These are phyloP conservation scores for Eremophila alpestris DNA, from an alignment of 2,797 vertebrate species.

Conservation along the genomic window DNA sequence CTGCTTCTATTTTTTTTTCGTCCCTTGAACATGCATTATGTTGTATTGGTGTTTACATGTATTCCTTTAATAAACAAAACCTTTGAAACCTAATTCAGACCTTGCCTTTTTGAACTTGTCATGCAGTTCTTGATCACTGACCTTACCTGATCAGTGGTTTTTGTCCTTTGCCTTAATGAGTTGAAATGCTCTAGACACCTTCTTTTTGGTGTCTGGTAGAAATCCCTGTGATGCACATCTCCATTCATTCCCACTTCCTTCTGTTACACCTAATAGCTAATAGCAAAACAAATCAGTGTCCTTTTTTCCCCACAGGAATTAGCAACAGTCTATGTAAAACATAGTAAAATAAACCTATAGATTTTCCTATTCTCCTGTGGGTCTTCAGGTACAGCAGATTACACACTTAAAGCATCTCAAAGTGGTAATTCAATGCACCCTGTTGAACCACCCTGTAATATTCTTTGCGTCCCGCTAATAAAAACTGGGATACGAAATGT, in stretches of 20 bases:
- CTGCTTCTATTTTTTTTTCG: not conserved
- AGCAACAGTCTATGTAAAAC: not conserved
- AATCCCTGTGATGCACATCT: not conserved
- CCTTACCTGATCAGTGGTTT: not conserved
- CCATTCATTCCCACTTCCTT: not conserved
- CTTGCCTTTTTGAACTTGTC: not conserved
- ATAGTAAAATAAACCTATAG: not conserved
- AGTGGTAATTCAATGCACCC: not conserved
- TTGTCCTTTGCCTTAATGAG: not conserved
- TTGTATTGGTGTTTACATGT: conserved; percentile 44
- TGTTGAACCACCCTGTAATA: not conserved
- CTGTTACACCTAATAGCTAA: not conserved
- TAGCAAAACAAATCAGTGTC: not conserved
- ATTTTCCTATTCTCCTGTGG: not conserved
- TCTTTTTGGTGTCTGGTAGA: not conserved
- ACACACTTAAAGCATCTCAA: not conserved
- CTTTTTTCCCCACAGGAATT: not conserved
- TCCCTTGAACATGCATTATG: not conserved
- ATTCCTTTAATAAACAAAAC: conserved; percentile 51
- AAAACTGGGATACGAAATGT: not conserved
- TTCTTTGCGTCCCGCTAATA: not conserved
- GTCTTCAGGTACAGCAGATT: not conserved
- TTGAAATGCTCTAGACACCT: not conserved
- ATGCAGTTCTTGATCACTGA: not conserved
- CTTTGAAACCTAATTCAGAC: not conserved